Evolutionary conservation across 2,888 invertebrate genomes (phyloP).

Genomic region (Biston stratarius): DNA sequence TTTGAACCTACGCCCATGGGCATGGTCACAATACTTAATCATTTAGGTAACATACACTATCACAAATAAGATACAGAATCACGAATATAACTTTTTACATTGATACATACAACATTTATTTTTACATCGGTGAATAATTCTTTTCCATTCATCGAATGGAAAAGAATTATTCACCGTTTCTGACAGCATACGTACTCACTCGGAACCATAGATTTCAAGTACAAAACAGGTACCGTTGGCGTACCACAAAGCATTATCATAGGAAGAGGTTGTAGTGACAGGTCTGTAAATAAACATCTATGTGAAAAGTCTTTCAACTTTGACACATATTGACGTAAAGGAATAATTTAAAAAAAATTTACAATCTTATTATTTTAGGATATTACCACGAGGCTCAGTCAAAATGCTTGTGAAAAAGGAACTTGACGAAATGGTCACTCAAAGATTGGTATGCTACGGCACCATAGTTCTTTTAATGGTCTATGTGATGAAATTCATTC

Average conservation of each 20-base stretch:
- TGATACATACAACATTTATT: no score
- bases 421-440: slow-evolving; percentile 49
- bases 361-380: background rate
- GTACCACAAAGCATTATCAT: background rate
- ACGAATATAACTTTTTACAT: no score
- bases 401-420: slow-evolving; percentile 64
- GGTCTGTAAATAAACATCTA: background rate
- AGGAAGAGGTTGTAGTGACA: background rate
- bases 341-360: slow-evolving; percentile 4
- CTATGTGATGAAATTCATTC: slow-evolving; percentile 56
- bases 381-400: slow-evolving; percentile 23
- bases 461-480: slow-evolving; percentile 53
- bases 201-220: no score
- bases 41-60: no score
- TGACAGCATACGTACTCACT: no score
- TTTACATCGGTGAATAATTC: no score
- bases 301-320: background rate
- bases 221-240: no score
- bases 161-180: no score
- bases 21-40: no score
- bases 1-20: no score
- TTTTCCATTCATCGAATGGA: no score
- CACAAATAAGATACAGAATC: no score
- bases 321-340: background rate
- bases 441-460: slow-evolving; percentile 56